Conservation (phyloP, 2,888 invertebrate genomes). For the Chrysina gloriosa region DNA sequence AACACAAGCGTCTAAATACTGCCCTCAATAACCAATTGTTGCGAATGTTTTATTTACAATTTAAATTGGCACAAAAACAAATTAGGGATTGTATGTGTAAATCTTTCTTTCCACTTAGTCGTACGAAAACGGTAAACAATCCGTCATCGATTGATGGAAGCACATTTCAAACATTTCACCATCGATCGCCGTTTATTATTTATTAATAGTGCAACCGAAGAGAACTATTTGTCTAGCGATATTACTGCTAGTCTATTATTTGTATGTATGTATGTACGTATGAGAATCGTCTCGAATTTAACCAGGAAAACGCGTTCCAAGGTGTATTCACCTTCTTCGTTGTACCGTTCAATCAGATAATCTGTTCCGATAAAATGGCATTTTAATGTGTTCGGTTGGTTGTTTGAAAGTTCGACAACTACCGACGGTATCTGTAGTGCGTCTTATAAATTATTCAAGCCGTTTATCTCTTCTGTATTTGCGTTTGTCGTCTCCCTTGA, state of each 20-base stretch:
- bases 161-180: not conserved
- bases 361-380: slow-evolving; percentile 10
- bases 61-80: not conserved
- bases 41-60: no score
- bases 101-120: not conserved
- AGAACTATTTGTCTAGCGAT: not conserved
- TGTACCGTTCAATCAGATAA: slow-evolving; percentile 6
- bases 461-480: slow-evolving; percentile 26
- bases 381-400: slow-evolving; percentile 13
- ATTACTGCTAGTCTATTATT: slow-evolving; percentile 1
- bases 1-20: no score
- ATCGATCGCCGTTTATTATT: slow-evolving; percentile 4
- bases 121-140: not conserved
- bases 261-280: not conserved
- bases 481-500: slow-evolving; percentile 25
- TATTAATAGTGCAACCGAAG: slow-evolving; percentile 1
- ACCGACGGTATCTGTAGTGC: not conserved
- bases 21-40: no score
- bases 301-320: not conserved
- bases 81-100: not conserved
- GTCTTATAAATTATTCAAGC: slow-evolving; percentile 31
- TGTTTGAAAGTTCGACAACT: not conserved
- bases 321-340: slow-evolving; percentile 1
- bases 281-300: slow-evolving; percentile 10
- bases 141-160: no score